Evolutionary conservation across 2,797 vertebrate species (phyloP), one percentile per base, ranked within the genome.

Genomic region (Neopelma chrysocephalum): DNA sequence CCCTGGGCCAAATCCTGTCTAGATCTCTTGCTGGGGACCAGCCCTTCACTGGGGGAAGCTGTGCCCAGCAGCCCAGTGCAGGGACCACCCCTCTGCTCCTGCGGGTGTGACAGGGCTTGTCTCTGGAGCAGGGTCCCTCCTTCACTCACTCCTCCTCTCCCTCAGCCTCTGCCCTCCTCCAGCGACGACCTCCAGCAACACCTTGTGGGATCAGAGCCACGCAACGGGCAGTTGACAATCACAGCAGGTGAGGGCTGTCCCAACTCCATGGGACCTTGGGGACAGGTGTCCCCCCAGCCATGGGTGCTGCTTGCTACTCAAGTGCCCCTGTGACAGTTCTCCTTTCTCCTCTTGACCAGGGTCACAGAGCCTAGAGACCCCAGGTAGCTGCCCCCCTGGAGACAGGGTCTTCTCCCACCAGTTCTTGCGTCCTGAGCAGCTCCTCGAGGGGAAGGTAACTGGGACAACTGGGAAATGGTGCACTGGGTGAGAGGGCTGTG

Each of bases 391-490:
- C 45, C 96, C 78, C 19, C 20, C 97, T 15, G 96, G 97, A 62
- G 98, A 98, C 54, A 97, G 93, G 75, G 94, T 95, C 80, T 98
- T 98, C 89, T 97, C 97, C 51, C 97, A 96, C 32, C 98, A 98
- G 77, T 98, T 98, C 12, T 51, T 98, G 85, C 97, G 97, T 72
- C 98, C 98, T 0, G 98, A 98, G 43, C 98, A 98, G 94, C 97
- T 98, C 66, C 96, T 98, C 0, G 98, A 98, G 84, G 98, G 98
- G 40, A 98, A 98, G 98, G 98, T 98, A 94, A 86, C 26, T 27
- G 32, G 19, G 60, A 47, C n/a, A 60, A 6, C 16, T 27, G 51
- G 50, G 54, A 26, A 71, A 12, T 48, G 54, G 12, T 15, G 32
- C 65, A 21, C 50, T 21, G 32, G 50, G 32, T 58, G 38, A 48